A percentile compares a stretch with the other conserved stretches of the same genome.
These are phyloP conservation scores for Hirtodrosophila confusa DNA, from an alignment of 2,888 invertebrate species.

Conservation along the genomic window DNA sequence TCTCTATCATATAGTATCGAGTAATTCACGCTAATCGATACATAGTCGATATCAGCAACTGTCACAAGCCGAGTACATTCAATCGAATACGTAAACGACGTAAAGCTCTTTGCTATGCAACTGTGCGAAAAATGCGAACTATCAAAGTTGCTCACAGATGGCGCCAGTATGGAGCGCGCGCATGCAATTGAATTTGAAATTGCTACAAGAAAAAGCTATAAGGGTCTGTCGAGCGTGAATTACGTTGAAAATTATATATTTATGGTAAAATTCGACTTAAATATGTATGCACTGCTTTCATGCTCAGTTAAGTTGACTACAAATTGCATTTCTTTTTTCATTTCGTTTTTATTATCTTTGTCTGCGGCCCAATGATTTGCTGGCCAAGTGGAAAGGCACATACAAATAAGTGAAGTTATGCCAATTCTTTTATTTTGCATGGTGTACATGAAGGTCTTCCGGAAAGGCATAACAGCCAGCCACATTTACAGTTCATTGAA, in stretches of 20 bases:
- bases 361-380: constrained; percentile 35
- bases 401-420: constrained; percentile 32
- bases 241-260: constrained; percentile 4
- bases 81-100: not conserved
- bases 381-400: not conserved
- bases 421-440: constrained; percentile 15
- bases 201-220: not conserved
- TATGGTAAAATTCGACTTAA: constrained; percentile 10
- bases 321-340: constrained; percentile 8
- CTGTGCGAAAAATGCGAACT: not conserved
- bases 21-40: constrained; percentile 55
- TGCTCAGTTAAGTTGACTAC: constrained; percentile 5
- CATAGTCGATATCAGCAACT: constrained; percentile 22
- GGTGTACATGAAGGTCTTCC: constrained; percentile 14
- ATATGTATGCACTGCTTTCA: constrained; percentile 20
- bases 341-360: constrained; percentile 36
- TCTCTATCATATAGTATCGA: constrained; percentile 70
- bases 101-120: constrained; percentile 22
- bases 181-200: not conserved
- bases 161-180: constrained; percentile 27
- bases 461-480: constrained; percentile 19
- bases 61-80: constrained; percentile 1
- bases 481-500: constrained; percentile 69
- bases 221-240: not conserved
- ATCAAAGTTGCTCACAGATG: constrained; percentile 6